phyloP scores from a whole-genome alignment of 2,888 invertebrate genomes.

The Merodon equestris region DNA sequence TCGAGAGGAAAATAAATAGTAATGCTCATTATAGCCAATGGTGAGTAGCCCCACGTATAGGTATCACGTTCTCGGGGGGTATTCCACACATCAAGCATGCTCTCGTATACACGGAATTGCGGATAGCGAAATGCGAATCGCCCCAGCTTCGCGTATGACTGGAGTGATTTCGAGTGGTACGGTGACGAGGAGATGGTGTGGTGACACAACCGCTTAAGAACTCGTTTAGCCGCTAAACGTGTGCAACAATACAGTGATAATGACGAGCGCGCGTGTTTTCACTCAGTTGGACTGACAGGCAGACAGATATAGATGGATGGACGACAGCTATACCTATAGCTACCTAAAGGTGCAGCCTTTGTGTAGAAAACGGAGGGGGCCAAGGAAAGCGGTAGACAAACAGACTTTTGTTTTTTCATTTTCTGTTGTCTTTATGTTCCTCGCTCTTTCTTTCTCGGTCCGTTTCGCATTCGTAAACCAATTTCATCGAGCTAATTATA shows the following conservation, averaged over 20 bases:
- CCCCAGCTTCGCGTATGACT: conserved; percentile 1
- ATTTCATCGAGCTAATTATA: conserved; percentile 42
- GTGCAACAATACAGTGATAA: conserved; percentile 36
- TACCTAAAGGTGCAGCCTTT: conserved; percentile 40
- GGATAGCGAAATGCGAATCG: no score
- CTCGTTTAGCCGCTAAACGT: conserved; percentile 54
- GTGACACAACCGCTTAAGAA: conserved; percentile 62
- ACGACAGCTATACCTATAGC: conserved; percentile 1
- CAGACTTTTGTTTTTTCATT: background rate
- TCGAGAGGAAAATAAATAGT: conserved; percentile 65
- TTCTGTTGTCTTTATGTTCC: conserved; percentile 9
- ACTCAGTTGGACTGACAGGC: conserved; percentile 20
- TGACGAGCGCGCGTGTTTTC: conserved; percentile 37
- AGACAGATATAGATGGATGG: conserved; percentile 14
- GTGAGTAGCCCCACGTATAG: conserved; percentile 15
- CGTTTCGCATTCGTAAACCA: conserved; percentile 30
- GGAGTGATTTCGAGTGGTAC: background rate
- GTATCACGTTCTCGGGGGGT: conserved; percentile 48
- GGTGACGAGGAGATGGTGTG: conserved; percentile 25
- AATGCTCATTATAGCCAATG: conserved; percentile 47
- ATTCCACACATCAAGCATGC: conserved; percentile 40
- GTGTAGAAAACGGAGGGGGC: background rate
- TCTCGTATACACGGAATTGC: conserved; percentile 6
- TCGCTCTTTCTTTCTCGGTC: conserved; percentile 15
- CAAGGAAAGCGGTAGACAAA: background rate